Percentiles rank a stretch among this genome's conserved stretches.
Evolutionary conservation across 64 coral and sea anemone species (phyloP).

Genomic region (Dendronephthya gigantea): DNA sequence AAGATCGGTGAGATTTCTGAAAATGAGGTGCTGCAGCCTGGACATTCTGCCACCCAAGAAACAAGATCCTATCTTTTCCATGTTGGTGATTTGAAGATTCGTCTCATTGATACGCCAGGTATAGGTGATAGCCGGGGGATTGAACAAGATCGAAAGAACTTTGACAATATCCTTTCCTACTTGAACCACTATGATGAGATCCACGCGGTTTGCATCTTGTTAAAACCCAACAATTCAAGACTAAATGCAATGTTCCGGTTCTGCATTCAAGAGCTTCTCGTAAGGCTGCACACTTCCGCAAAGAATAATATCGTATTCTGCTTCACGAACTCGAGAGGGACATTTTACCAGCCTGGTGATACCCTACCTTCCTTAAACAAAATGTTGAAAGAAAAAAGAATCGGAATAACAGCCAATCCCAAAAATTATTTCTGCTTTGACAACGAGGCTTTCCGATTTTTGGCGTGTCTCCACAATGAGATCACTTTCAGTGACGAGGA

Average conservation of each 20-base stretch:
- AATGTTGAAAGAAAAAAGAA: neutral
- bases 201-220: slow-evolving; percentile 11
- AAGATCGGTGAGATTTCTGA: neutral
- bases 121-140: slow-evolving; percentile 20
- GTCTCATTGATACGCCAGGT: slow-evolving; percentile 30
- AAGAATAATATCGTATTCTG: slow-evolving; percentile 16
- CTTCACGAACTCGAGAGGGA: slow-evolving; percentile 30
- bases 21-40: slow-evolving; percentile 2
- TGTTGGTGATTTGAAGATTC: neutral
- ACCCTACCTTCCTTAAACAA: neutral
- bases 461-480: slow-evolving; percentile 9
- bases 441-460: slow-evolving; percentile 40
- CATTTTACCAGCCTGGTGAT: slow-evolving; percentile 19
- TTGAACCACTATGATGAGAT: slow-evolving; percentile 15
- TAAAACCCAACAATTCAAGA: slow-evolving; percentile 26
- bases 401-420: slow-evolving; percentile 10
- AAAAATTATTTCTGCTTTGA: slow-evolving; percentile 34
- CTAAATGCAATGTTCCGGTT: slow-evolving; percentile 18
- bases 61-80: neutral
- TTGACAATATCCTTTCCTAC: slow-evolving; percentile 18
- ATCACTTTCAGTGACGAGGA: neutral
- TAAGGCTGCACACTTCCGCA: slow-evolving; percentile 18
- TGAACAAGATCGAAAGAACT: slow-evolving; percentile 23
- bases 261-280: slow-evolving; percentile 17
- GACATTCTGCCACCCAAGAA: slow-evolving; percentile 21